Conservation (phyloP, 2,797 vertebrate species). For the Cebuella pygmaea region DNA sequence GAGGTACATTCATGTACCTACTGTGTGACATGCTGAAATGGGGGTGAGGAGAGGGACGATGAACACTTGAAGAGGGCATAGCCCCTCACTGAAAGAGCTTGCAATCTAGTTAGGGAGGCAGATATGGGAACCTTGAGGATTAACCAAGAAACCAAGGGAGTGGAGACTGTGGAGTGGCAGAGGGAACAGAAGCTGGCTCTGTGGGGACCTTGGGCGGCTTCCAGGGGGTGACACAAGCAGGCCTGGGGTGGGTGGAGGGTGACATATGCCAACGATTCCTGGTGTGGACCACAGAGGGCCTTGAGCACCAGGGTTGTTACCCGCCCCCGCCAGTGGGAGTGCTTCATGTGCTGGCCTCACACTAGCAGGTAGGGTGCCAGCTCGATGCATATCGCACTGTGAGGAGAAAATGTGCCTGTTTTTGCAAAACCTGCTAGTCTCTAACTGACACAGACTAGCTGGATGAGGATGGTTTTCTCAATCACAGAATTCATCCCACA, state of each 20-base stretch:
- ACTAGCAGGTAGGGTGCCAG: not conserved
- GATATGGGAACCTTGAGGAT: fast-evolving
- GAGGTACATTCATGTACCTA: not conserved
- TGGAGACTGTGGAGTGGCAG: too few species aligned
- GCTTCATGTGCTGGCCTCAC: fast-evolving
- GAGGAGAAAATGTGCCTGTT: not conserved
- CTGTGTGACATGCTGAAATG: not conserved
- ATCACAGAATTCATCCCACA: not conserved
- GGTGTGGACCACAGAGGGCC: too few species aligned
- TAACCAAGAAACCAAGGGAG: not conserved
- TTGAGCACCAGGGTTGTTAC: not conserved
- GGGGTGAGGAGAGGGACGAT: not conserved
- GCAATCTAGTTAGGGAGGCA: too few species aligned
- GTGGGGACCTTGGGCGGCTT: fast-evolving
- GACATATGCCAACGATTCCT: not conserved
- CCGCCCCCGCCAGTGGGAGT: too few species aligned
- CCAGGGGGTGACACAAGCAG: not conserved
- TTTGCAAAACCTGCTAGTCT: not conserved
- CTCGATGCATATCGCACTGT: fast-evolving
- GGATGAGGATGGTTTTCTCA: not conserved
- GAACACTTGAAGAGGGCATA: not conserved
- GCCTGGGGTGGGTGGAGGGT: too few species aligned
- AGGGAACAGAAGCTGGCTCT: not conserved
- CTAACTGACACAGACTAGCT: not conserved
- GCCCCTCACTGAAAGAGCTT: not conserved